These are phyloP conservation scores for Pyrgilauda ruficollis DNA, from an alignment of 2,113 vertebrate species.

Conservation along the genomic window DNA sequence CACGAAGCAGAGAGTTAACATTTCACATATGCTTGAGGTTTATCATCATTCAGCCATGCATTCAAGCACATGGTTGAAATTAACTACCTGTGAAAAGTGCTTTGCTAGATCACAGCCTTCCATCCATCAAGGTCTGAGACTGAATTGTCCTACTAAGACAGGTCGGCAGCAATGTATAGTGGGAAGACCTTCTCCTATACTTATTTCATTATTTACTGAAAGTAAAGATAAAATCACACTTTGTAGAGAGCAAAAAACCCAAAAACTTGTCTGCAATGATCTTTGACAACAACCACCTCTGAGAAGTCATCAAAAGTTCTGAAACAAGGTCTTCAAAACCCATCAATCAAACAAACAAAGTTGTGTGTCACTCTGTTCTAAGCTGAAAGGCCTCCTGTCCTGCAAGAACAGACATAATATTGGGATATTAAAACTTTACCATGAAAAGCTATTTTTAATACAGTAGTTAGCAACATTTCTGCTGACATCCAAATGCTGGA, in stretches of 20 bases:
- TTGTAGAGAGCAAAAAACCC: not conserved
- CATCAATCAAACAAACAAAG: not conserved
- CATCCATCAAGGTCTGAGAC: not conserved
- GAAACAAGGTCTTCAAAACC: not conserved
- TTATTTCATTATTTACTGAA: not conserved
- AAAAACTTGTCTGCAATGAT: not conserved
- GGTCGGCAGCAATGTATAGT: not conserved
- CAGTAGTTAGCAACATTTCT: not conserved
- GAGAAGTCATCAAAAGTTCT: not conserved
- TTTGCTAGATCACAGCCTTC: not conserved
- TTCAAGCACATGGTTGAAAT: not conserved
- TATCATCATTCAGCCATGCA: not conserved
- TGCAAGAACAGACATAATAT: not conserved
- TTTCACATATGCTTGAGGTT: not conserved
- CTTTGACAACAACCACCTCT: not conserved
- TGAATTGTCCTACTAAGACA: not conserved
- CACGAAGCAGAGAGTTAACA: not conserved
- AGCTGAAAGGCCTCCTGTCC: not conserved
- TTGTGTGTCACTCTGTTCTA: not conserved
- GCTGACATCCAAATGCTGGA: not conserved
- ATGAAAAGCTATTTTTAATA: constrained; percentile 7
- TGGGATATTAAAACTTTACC: not conserved
- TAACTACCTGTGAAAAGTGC: not conserved
- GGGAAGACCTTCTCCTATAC: not conserved
- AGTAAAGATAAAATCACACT: not conserved